A percentile compares a stretch with the other conserved stretches of the same genome.
Evolutionary conservation across 2,113 vertebrate genomes (phyloP).

Genomic region (Panurus biarmicus): DNA sequence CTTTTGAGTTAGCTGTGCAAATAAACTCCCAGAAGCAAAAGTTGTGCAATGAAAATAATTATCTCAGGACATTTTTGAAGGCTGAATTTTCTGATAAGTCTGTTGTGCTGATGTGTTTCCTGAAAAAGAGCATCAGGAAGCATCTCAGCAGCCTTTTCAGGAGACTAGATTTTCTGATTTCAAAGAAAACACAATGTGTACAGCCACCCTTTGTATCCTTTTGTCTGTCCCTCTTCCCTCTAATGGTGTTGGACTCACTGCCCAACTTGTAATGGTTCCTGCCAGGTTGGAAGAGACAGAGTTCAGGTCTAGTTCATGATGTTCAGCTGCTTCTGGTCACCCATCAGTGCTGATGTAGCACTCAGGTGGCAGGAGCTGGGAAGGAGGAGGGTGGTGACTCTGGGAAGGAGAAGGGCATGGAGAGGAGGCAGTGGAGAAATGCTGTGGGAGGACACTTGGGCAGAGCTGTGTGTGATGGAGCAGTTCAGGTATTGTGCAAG

Average conservation of each 20-base stretch:
- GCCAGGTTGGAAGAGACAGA: background rate
- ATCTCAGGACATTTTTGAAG: background rate
- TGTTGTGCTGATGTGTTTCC: background rate
- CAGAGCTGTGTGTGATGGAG: background rate
- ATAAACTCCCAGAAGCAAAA: background rate
- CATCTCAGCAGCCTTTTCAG: background rate
- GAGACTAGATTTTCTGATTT: background rate
- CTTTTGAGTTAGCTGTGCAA: background rate
- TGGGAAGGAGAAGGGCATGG: background rate
- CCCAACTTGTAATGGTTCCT: background rate
- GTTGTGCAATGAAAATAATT: background rate
- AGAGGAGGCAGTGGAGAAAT: background rate
- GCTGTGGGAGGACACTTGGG: background rate
- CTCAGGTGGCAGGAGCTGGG: background rate
- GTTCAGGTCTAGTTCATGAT: background rate
- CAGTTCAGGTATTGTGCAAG: background rate
- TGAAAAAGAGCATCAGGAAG: background rate
- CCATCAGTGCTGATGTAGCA: background rate
- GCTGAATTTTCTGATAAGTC: background rate
- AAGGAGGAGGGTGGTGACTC: background rate
- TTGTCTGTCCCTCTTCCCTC: background rate
- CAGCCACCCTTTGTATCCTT: background rate
- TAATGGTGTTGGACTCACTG: background rate
- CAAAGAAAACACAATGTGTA: background rate
- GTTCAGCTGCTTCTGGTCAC: background rate